These are phyloP conservation scores for Gonatopus flavifemur DNA, from an alignment of 1,140 invertebrate species.

Conservation along the genomic window DNA sequence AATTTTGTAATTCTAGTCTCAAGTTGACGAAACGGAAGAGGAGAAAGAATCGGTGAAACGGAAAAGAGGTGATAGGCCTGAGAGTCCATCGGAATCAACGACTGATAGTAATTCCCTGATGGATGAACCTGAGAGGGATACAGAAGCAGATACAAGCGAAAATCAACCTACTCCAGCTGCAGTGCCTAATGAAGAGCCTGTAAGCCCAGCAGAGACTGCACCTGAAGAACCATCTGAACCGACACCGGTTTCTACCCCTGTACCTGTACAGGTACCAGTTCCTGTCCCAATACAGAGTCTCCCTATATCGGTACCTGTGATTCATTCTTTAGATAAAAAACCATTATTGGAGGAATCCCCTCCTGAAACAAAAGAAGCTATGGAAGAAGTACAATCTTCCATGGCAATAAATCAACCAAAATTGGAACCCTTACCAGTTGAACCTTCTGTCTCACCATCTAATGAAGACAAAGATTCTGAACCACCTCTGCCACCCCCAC, in stretches of 20 bases:
- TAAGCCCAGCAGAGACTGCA: constrained; percentile 39
- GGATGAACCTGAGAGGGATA: constrained; percentile 69
- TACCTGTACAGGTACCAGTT: no score
- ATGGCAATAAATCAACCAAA: constrained; percentile 42
- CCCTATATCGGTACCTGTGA: constrained; percentile 53
- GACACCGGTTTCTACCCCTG: constrained; percentile 40
- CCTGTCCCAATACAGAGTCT: constrained; percentile 41
- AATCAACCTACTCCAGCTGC: constrained; percentile 62
- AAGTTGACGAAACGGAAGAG: constrained; percentile 65
- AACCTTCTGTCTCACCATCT: constrained; percentile 39
- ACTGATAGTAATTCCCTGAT: constrained; percentile 78
- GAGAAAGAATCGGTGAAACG: constrained; percentile 72
- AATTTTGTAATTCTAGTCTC: no score
- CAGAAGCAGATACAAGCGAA: constrained; percentile 55
- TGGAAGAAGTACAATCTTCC: constrained; percentile 40
- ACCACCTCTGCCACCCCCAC: constrained; percentile 1
- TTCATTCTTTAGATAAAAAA: constrained; percentile 50
- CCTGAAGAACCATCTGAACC: constrained; percentile 55
- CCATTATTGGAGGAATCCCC: constrained; percentile 38
- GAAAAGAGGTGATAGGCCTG: constrained; percentile 64
- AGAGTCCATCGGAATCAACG: constrained; percentile 79
- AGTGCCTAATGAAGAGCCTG: constrained; percentile 42
- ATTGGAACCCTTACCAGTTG: constrained; percentile 46
- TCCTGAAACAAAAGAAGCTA: constrained; percentile 41
- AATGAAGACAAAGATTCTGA: constrained; percentile 27